Evolutionary conservation across 2,113 vertebrate genomes (phyloP), one percentile per base, ranked within the genome.

Genomic region (Misgurnus anguillicaudatus): DNA sequence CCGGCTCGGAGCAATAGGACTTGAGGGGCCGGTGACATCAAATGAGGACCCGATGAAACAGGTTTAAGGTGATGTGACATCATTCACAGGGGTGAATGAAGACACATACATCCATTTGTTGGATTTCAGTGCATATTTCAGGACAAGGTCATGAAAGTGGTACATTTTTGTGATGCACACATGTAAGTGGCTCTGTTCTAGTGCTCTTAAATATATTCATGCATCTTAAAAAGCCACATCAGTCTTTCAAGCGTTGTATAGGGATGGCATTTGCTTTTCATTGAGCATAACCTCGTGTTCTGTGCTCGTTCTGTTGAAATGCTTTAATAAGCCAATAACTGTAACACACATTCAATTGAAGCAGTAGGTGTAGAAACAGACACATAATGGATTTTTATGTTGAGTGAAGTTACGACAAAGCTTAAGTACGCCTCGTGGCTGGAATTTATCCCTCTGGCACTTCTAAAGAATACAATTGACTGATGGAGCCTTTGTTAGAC

Each of bases 401-500:
- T 58, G n/a, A 76, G 45, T 63, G 31, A 51, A 64, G 16, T 31
- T 55, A 55, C 53, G 38, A 24, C 21, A 3, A 10, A 21, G 47
- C 61, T 55, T 48, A 13, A 51, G 16, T 14, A 24, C 21, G 38
- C 17, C 17, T 39, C 24, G 21, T 74, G n/a, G 63, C 9, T 10
- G 63, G 39, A 21, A 66, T 42, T 21, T 47, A 21, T 61, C 21
- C 21, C 17, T 63, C 19, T 21, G 31, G 17, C 31, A 16, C n/a
- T 42, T 11, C n/a, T 77, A 89, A 84, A 55, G 69, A 85, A 79
- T 80, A 84, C 67, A 76, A 82, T 81, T 88, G 87, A 88, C 72
- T 86, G 84, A 88, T 82, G 71, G 80, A 55, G 60, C 81, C 86
- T 86, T 88, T 89, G 87, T 87, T 85, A 85, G 82, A 74, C 67